Percentiles rank a stretch among this genome's conserved stretches.
These are phyloP conservation scores for Apodemia mormo DNA, from an alignment of 2,888 invertebrate genomes.

Conservation along the genomic window DNA sequence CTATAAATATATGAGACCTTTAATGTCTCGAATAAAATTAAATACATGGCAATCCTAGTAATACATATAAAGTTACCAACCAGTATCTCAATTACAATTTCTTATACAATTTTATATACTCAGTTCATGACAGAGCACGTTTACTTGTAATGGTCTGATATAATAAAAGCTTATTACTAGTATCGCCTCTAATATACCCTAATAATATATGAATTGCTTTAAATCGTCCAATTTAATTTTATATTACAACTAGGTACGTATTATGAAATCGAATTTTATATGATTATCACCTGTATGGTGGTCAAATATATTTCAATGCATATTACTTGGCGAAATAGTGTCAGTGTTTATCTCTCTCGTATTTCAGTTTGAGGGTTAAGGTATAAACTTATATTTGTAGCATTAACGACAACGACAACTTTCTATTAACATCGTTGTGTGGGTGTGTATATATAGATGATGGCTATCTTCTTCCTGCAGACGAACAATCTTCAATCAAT, in stretches of 20 bases:
- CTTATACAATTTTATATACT: slow-evolving; percentile 48
- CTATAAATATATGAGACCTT: too few species aligned
- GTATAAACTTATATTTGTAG: too few species aligned
- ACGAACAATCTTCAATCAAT: too few species aligned
- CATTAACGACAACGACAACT: too few species aligned
- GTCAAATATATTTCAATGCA: too few species aligned
- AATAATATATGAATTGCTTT: slow-evolving; percentile 63
- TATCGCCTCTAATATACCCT: slow-evolving; percentile 59
- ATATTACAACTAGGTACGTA: slow-evolving; percentile 33
- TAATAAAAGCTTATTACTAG: slow-evolving; percentile 74
- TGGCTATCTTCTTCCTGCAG: too few species aligned
- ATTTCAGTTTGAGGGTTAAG: too few species aligned
- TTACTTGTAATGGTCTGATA: slow-evolving; percentile 66
- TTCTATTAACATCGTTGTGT: too few species aligned
- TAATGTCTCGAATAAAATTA: background rate
- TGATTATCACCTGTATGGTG: background rate
- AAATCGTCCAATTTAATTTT: slow-evolving; percentile 59
- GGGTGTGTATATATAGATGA: too few species aligned
- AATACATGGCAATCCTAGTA: background rate
- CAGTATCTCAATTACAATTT: slow-evolving; percentile 18
- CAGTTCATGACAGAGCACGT: slow-evolving; percentile 69
- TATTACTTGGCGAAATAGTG: too few species aligned
- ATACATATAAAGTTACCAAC: slow-evolving; percentile 7
- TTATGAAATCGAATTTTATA: slow-evolving; percentile 4
- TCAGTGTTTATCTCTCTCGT: too few species aligned